Base-by-base conservation (phyloP, 2,113 vertebrate species). In the Sapayoa aenigma region DNA sequence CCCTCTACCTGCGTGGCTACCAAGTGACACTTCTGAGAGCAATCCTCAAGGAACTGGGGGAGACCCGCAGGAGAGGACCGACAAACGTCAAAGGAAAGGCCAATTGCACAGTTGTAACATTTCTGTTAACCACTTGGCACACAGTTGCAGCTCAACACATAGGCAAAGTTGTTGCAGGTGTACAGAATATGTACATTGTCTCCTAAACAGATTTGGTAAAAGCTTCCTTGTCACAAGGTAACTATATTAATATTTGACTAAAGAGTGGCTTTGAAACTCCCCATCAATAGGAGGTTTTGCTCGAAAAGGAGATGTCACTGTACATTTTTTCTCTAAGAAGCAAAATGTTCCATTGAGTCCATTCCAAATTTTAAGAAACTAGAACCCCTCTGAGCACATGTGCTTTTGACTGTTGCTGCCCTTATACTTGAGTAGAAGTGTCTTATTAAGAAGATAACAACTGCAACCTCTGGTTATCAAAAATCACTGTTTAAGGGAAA, bases 31-130 rank as follows among this genome's bases (percentile, higher is more conserved):
- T 22, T 7, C 52, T 56, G 30, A 79, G 39, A 76, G 15, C 19
- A 55, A 17, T 14, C 20, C 31, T 76, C 1, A 5, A 49, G 35
- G 12, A 39, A 5, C 0, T 4, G 16, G 12, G 7, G 7, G 6
- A 74, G 23, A 71, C 11, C 9, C 33, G 31, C 5, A 23, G 20
- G 14, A 67, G 16, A 75, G 25, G n/a, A 81, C 28, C 27, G 65
- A 31, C 41, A 42, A 27, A 59, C 6, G 5, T 47, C n/a, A 31
- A 50, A 30, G 74, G 10, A 47, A 71, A 68, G 72, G 47, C 71
- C 23, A 68, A 24, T 50, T 76, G 9, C 19, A 49, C 12, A 59
- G 4, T 6, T 71, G 7, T 35, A 87, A 47, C 9, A 12, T 33
- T 79, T 67, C 33, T 72, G 3, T 60, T 75, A 39, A 42, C 44